Conservation (phyloP, 2,888 invertebrate genomes). For the Eurytoma californica region DNA sequence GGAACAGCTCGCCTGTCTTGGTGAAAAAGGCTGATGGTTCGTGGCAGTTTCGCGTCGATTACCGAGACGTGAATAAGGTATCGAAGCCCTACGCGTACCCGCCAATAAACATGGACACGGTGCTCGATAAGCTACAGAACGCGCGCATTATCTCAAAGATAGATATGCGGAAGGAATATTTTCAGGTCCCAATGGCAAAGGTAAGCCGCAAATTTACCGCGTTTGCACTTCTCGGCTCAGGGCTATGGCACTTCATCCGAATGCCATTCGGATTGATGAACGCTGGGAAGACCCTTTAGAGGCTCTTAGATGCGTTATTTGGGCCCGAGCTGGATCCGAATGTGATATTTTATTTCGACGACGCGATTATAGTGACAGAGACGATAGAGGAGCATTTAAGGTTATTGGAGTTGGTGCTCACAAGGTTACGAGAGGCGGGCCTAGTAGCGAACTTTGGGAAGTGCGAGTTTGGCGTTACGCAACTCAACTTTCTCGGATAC, state of each 20-base stretch:
- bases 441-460: background rate
- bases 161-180: background rate
- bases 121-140: background rate
- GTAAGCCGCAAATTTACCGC: background rate
- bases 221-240: no score
- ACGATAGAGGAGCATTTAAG: background rate
- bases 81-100: background rate
- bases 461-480: background rate
- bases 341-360: background rate
- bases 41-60: constrained; percentile 6
- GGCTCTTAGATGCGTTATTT: background rate
- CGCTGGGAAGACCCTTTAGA: background rate
- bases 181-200: background rate
- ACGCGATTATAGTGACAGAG: background rate
- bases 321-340: background rate
- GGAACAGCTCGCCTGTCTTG: constrained; percentile 2
- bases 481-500: background rate
- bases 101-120: background rate
- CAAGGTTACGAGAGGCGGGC: background rate
- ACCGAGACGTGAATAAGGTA: background rate
- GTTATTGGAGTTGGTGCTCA: background rate
- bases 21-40: background rate
- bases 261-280: background rate
- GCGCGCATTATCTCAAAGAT: background rate
- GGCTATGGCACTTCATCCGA: background rate